Conservation (phyloP, 2,888 invertebrate genomes). For the Schizotus pectinicornis region DNA sequence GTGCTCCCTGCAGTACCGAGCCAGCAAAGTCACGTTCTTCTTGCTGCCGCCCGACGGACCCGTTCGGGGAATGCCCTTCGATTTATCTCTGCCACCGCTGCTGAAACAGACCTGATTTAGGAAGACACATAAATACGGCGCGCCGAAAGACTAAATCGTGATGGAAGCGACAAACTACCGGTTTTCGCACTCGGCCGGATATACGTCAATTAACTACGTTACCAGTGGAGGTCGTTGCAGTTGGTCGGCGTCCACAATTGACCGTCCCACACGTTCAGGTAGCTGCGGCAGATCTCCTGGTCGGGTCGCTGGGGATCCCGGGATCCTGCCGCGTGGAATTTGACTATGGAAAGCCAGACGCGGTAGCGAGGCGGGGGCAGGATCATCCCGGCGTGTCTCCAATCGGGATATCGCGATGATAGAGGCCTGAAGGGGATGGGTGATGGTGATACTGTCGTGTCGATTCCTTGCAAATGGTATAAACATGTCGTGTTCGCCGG, state of each 20-base stretch:
- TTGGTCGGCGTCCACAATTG: conserved; percentile 76
- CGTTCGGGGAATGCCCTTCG: conserved; percentile 42
- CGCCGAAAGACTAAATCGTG: neutral
- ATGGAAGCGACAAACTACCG: neutral
- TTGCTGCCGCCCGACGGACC: conserved; percentile 57
- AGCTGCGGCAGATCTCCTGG: conserved; percentile 81
- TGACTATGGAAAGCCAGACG: conserved; percentile 86
- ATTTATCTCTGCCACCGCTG: conserved; percentile 49
- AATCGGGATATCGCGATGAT: conserved; percentile 62
- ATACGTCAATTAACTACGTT: conserved; percentile 50
- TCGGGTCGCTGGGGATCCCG: conserved; percentile 69
- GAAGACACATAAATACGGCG: conserved; percentile 3
- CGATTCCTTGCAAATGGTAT: conserved; percentile 78
- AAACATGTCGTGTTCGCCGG: conserved; percentile 89
- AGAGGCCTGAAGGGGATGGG: conserved; percentile 65
- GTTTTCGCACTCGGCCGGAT: no score
- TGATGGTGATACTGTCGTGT: conserved; percentile 61
- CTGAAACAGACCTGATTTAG: conserved; percentile 39
- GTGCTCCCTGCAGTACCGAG: conserved; percentile 81
- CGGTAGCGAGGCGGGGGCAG: conserved; percentile 72
- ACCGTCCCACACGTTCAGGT: conserved; percentile 88
- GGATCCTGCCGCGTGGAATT: conserved; percentile 75
- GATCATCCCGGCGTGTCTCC: conserved; percentile 62
- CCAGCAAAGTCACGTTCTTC: conserved; percentile 77
- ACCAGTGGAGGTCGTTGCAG: conserved; percentile 85